phyloP scores from a whole-genome alignment of 2,888 invertebrate genomes.

The Agrilus mali region DNA sequence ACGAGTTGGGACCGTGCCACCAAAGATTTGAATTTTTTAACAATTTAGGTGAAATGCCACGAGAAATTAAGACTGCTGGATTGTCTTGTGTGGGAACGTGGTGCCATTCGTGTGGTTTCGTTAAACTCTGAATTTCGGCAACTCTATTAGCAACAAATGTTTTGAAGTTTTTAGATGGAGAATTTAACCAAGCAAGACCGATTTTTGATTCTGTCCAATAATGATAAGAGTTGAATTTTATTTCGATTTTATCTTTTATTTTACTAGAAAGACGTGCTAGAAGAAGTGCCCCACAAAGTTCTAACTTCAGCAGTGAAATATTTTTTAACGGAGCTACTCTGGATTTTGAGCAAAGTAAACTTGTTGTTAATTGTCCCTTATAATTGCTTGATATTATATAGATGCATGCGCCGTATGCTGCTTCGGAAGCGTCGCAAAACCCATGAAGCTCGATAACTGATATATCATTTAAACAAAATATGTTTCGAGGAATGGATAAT shows the following conservation, averaged over 20 bases:
- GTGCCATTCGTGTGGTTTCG: background rate
- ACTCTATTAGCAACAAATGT: conserved; percentile 5
- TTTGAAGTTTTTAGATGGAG: background rate
- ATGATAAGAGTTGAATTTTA: background rate
- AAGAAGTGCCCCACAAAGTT: conserved; percentile 13
- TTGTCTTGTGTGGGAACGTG: conserved; percentile 2
- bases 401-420: conserved; percentile 15
- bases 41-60: background rate
- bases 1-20: conserved; percentile 1
- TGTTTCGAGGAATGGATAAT: conserved; percentile 8
- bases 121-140: background rate
- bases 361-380: background rate
- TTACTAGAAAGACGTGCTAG: conserved; percentile 9
- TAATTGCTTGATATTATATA: conserved; percentile 12
- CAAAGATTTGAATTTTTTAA: conserved; percentile 1
- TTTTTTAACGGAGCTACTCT: conserved; percentile 17
- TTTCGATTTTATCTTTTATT: conserved; percentile 4
- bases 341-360: conserved; percentile 16
- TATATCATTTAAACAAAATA: conserved; percentile 1
- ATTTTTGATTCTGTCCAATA: conserved; percentile 14
- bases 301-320: conserved; percentile 15
- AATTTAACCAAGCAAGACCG: conserved; percentile 2
- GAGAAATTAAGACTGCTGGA: conserved; percentile 4
- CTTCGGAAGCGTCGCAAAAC: conserved; percentile 13
- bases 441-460: conserved; percentile 10